A percentile compares a stretch with the other conserved stretches of the same genome.
Conservation (phyloP, 2,113 vertebrate species). For the Madoqua kirkii region DNA sequence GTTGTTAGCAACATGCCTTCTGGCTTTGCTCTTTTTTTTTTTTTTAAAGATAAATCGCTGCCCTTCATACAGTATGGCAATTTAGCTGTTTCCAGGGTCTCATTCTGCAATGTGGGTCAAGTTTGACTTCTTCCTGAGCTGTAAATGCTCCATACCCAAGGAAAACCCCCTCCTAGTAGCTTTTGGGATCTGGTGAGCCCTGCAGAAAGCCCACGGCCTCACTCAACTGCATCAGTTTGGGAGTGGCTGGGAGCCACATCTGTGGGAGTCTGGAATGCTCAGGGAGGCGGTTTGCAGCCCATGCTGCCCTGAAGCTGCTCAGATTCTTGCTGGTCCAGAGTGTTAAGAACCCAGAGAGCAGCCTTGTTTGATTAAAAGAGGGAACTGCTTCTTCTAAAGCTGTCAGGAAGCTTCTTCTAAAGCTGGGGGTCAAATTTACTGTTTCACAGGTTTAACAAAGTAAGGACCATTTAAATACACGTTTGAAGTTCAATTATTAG, state of each 20-base stretch:
- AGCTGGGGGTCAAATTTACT: not conserved
- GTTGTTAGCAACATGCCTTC: conserved; percentile 26
- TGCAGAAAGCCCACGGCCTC: not conserved
- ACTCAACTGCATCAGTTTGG: not conserved
- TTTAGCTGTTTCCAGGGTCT: not conserved
- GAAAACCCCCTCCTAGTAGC: not conserved
- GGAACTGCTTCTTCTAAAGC: not conserved
- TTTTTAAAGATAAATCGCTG: not conserved
- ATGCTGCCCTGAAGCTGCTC: not conserved
- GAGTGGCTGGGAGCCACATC: not conserved
- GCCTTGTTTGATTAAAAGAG: not conserved
- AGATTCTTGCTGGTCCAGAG: not conserved
- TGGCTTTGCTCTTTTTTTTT: not conserved
- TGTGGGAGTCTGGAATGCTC: not conserved
- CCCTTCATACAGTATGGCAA: not conserved
- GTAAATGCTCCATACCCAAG: not conserved
- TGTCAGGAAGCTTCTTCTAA: not conserved
- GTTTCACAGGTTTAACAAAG: not conserved
- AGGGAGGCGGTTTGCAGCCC: not conserved
- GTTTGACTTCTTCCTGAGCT: not conserved
- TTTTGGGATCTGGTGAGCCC: not conserved
- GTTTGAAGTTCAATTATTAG: not conserved
- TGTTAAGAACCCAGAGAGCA: not conserved
- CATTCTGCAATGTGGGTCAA: not conserved
- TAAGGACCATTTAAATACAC: not conserved